Evolutionary conservation across 1,140 invertebrate species (phyloP).

Genomic region (Hylyphantes graminicola): DNA sequence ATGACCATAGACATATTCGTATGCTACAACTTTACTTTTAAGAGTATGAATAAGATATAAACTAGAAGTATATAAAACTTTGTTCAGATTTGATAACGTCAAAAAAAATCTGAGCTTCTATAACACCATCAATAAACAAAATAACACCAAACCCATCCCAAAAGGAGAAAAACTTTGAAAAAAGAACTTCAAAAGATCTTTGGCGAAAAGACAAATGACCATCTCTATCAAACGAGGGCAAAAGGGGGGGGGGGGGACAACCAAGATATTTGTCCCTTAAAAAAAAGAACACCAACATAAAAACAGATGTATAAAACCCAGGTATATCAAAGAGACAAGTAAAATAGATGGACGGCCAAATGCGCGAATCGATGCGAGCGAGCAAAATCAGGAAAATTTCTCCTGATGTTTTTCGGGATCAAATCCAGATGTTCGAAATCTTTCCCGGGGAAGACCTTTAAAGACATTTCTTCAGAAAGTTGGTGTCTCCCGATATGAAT

Average conservation of each 20-base stretch:
- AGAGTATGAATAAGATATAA: too few relatives aligned
- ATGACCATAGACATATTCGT: too few relatives aligned
- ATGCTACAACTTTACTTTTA: too few relatives aligned
- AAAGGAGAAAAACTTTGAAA: neutral
- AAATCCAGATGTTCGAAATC: constrained; percentile 34
- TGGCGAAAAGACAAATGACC: constrained; percentile 43
- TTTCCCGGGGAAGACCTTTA: constrained; percentile 23
- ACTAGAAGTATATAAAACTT: too few relatives aligned
- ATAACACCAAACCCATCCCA: constrained; percentile 1
- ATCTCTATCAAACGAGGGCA: constrained; percentile 12
- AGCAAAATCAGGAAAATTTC: constrained; percentile 37
- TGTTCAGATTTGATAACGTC: constrained; percentile 3
- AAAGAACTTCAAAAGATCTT: neutral
- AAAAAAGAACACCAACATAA: too few relatives aligned
- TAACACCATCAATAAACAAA: constrained; percentile 41
- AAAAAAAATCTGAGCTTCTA: constrained; percentile 14
- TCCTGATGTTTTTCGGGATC: constrained; percentile 32
- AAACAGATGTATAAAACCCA: constrained; percentile 17
- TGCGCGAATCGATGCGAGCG: constrained; percentile 46
- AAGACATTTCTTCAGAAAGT: constrained; percentile 50
- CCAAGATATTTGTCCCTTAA: constrained; percentile 46
- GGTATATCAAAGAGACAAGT: constrained; percentile 40
- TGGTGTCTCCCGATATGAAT: constrained; percentile 32
- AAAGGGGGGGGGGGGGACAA: constrained; percentile 29
- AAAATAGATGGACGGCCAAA: constrained; percentile 51